Conservation (phyloP, 2,113 vertebrate species). For the Campylorhamphus procurvoides region DNA sequence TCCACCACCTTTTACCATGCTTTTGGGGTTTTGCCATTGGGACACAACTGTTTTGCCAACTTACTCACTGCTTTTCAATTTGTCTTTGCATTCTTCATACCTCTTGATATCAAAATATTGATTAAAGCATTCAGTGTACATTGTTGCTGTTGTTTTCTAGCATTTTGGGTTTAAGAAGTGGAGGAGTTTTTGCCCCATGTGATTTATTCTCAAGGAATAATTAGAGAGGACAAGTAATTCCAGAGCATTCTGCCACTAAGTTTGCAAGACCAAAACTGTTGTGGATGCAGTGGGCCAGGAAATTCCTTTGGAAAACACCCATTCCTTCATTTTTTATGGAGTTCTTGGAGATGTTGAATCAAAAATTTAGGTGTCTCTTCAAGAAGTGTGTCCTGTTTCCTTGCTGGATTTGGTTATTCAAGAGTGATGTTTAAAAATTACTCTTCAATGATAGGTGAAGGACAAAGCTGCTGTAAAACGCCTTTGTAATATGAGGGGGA, state of each 20-base stretch:
- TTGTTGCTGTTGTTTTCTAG: background rate
- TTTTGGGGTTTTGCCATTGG: background rate
- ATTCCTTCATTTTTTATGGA: background rate
- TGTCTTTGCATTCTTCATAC: background rate
- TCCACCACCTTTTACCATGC: background rate
- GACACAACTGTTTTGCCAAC: background rate
- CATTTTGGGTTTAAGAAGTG: background rate
- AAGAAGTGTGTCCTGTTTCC: background rate
- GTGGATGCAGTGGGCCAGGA: background rate
- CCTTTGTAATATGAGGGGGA: background rate
- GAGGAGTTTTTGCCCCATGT: accelerated
- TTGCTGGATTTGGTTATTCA: background rate
- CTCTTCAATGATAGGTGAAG: background rate
- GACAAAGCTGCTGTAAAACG: background rate
- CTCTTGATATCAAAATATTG: background rate
- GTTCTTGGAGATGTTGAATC: background rate
- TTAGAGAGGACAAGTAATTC: background rate
- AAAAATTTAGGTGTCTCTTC: background rate
- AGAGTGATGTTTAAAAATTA: background rate
- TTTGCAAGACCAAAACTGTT: background rate
- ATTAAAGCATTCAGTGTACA: background rate
- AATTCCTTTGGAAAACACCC: background rate
- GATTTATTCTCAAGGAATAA: background rate
- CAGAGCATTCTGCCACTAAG: background rate
- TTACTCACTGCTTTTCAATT: background rate